Evolutionary conservation across 2,797 vertebrate genomes (phyloP), one percentile per base, ranked within the genome.

Genomic region (Xenops minutus): DNA sequence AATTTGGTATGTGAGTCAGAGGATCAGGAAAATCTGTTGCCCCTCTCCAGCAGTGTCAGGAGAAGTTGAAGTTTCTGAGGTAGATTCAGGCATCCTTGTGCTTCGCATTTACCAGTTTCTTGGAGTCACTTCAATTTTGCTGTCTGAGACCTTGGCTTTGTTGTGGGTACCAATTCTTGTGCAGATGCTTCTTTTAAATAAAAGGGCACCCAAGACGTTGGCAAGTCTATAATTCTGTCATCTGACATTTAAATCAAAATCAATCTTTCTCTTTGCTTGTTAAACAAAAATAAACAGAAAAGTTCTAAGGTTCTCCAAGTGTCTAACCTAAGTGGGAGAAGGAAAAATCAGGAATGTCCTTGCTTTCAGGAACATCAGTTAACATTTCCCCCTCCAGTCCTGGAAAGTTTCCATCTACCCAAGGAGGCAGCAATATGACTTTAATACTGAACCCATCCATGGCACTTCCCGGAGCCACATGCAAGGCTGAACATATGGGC

Each of bases 191-290:
- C 54, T 88, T 91, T 84, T 84, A 91, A 91, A 89, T 41, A 73
- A 92, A 92, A 95, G 69, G 73, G 73, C 69, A 90, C 55, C 26
- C 52, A 85, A 52, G n/a, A 56, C 5, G 4, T 55, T 89, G 92
- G 55, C 79, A 89, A 92, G 67, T 79, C 76, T 89, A 44, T 91
- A 78, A 92, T 91, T 95, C 85, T 93, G 66, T 84, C 87, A 85
- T 69, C 73, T 94, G 73, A 88, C 82, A 89, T 95, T 89, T 96
- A 91, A 78, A 91, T 93, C 81, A 94, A 92, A 92, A 92, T 83
- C 91, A 78, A 54, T 94, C 87, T 85, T 92, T 88, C 58, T 80
- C 85, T 95, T 86, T 6, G 5, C 73, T 94, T 32, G 39, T 88
- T 92, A 95, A 92, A 89, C 55, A 64, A 84, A 93, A 75, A 21